Percentiles rank a stretch among this genome's conserved stretches.
Conservation (phyloP, 1,140 invertebrate species). For the Hypsibius dujardini region DNA sequence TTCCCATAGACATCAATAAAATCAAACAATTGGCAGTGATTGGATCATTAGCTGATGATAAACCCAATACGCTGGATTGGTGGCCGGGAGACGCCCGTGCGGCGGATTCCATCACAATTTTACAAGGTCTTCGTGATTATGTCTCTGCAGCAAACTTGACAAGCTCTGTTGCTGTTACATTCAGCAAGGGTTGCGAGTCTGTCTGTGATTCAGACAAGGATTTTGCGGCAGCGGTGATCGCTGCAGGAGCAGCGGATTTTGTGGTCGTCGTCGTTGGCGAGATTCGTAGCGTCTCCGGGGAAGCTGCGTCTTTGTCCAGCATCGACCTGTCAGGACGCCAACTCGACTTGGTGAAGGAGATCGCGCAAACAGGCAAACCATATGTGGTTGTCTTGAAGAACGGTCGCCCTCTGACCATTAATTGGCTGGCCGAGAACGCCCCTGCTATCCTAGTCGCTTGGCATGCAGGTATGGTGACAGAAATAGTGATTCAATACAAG, state of each 20-base stretch:
- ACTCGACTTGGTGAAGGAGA: constrained; percentile 5
- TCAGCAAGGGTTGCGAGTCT: not conserved
- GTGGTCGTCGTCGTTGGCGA: constrained; percentile 7
- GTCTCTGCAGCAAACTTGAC: not conserved
- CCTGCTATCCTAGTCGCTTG: constrained; percentile 18
- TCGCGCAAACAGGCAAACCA: not conserved
- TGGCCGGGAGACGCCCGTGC: constrained; percentile 17
- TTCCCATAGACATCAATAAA: constrained; percentile 14
- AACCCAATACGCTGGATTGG: constrained; percentile 18
- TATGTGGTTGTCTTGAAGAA: constrained; percentile 15
- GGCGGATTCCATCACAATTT: not conserved
- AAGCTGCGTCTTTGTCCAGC: not conserved
- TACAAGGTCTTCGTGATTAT: not conserved
- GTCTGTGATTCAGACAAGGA: not conserved
- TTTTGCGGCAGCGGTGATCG: constrained; percentile 14
- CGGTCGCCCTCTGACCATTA: constrained; percentile 15
- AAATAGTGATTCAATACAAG: no score
- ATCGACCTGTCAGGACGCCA: constrained; percentile 1
- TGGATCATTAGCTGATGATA: constrained; percentile 19
- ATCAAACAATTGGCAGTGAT: constrained; percentile 19
- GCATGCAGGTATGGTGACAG: constrained; percentile 4
- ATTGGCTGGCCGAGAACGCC: constrained; percentile 13
- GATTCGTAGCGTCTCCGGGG: not conserved
- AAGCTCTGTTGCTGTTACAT: not conserved
- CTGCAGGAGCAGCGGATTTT: constrained; percentile 15